phyloP scores from a whole-genome alignment of 2,797 vertebrate species.

The Chloroceryle inda region DNA sequence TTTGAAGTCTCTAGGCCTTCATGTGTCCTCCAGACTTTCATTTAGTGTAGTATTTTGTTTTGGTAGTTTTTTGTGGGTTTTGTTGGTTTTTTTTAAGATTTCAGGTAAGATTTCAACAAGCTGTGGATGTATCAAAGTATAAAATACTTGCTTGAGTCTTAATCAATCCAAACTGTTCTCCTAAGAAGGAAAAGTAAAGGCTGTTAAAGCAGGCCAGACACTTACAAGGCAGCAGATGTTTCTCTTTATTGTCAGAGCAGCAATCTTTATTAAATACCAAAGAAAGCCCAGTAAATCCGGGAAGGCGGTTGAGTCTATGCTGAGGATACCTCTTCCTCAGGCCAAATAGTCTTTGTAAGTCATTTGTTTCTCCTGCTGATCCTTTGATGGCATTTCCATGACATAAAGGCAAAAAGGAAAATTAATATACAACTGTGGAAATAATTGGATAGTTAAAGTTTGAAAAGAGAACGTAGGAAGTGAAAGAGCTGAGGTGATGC shows the following conservation, averaged over 20 bases:
- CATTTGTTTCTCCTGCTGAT: constrained; percentile 41
- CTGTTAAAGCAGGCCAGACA: constrained; percentile 23
- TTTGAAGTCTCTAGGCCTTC: constrained; percentile 52
- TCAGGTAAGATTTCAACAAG: constrained; percentile 58
- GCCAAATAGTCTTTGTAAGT: background rate
- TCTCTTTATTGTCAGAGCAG: constrained; percentile 61
- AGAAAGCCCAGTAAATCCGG: constrained; percentile 59
- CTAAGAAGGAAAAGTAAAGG: constrained; percentile 34
- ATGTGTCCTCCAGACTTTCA: constrained; percentile 29
- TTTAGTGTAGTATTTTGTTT: background rate
- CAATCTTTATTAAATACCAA: constrained; percentile 73
- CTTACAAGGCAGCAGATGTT: constrained; percentile 60
- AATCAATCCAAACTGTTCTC: constrained; percentile 55
- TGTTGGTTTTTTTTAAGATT: background rate
- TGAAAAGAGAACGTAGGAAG: background rate
- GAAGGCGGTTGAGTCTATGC: constrained; percentile 13
- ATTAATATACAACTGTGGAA: constrained; percentile 60
- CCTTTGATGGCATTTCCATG: constrained; percentile 16
- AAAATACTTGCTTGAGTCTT: constrained; percentile 20
- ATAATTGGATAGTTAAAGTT: background rate
- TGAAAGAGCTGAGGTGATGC: background rate
- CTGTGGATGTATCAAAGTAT: constrained; percentile 11
- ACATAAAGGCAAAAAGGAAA: constrained; percentile 48
- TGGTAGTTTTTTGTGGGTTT: background rate
- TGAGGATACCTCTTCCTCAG: constrained; percentile 51